Percentiles rank a stretch among this genome's conserved stretches.
phyloP scores from a whole-genome alignment of 1,140 invertebrate species.

The Gonatopus flavifemur region DNA sequence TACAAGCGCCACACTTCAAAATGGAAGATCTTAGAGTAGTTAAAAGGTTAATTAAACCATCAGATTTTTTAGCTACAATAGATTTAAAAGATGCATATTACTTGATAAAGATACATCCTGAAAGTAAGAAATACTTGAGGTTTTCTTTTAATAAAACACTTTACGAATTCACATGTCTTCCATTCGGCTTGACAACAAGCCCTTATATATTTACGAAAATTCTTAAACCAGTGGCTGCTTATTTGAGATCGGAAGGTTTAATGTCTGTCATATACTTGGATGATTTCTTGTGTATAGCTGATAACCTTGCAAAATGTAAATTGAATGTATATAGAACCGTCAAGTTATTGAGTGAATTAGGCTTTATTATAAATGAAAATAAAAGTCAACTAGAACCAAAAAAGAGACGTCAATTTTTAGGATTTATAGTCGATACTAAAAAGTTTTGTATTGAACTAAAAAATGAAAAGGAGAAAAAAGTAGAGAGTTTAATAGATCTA shows the following conservation, averaged over 20 bases:
- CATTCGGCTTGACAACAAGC: slow-evolving; percentile 20
- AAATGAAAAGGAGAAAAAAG: neutral
- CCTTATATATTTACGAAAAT: slow-evolving; percentile 30
- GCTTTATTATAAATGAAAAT: slow-evolving; percentile 10
- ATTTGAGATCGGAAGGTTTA: too few species aligned
- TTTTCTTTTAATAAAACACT: slow-evolving; percentile 18
- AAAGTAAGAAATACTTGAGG: slow-evolving; percentile 19
- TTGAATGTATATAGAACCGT: neutral
- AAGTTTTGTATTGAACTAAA: neutral
- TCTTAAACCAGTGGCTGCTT: slow-evolving; percentile 29
- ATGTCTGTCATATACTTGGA: slow-evolving; percentile 6
- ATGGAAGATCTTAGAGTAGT: slow-evolving; percentile 24
- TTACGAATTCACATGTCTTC: slow-evolving; percentile 27
- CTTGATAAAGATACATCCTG: slow-evolving; percentile 2
- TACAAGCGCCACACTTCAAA: slow-evolving; percentile 38
- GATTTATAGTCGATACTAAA: neutral
- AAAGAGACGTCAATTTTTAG: slow-evolving; percentile 4
- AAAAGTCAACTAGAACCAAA: neutral
- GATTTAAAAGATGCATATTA: slow-evolving; percentile 9
- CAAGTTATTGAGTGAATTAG: slow-evolving; percentile 4
- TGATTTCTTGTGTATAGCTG: neutral
- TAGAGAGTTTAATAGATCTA: neutral
- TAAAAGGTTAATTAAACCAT: slow-evolving; percentile 1
- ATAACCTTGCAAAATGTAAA: neutral
- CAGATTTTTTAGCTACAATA: slow-evolving; percentile 18